phyloP scores from a whole-genome alignment of 2,888 invertebrate species.

The Latrodectus elegans region DNA sequence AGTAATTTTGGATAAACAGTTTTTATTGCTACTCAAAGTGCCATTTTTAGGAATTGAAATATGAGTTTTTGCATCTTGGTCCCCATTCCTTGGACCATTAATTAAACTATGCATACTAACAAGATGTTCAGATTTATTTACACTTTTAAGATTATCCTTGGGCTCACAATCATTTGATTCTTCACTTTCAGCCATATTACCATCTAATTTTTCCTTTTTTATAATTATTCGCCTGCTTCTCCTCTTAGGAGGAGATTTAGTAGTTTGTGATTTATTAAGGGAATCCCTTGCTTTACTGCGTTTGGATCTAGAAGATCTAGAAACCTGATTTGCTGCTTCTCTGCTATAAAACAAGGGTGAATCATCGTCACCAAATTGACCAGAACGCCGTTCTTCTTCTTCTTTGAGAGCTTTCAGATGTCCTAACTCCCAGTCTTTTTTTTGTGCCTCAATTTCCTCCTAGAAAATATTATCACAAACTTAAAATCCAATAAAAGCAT shows the following conservation, averaged over 20 bases:
- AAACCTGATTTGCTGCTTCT: constrained; percentile 90
- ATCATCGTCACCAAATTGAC: constrained; percentile 76
- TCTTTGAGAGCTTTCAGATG: constrained; percentile 79
- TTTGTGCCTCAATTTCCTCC: constrained; percentile 86
- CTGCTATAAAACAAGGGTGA: constrained; percentile 84
- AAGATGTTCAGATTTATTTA: neutral
- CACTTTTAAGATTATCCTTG: neutral
- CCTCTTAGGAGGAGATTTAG: constrained; percentile 22
- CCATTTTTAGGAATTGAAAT: constrained; percentile 27
- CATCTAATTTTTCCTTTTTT: constrained; percentile 32
- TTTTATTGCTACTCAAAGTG: constrained; percentile 28
- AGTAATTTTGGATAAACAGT: constrained; percentile 4
- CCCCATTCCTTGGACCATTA: constrained; percentile 33
- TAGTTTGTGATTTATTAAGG: constrained; percentile 1
- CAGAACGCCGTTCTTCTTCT: constrained; percentile 74
- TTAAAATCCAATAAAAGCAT: neutral
- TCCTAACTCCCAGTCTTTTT: constrained; percentile 91
- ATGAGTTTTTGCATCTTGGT: neutral
- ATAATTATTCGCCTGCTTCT: constrained; percentile 46
- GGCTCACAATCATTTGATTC: constrained; percentile 23
- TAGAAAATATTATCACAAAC: constrained; percentile 64
- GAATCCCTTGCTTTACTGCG: constrained; percentile 15
- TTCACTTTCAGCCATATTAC: constrained; percentile 26
- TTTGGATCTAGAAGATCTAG: constrained; percentile 76
- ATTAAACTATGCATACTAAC: neutral